Evolutionary conservation across 2,113 vertebrate species (phyloP), one percentile per base, ranked within the genome.

Genomic region (Carassius auratus): DNA sequence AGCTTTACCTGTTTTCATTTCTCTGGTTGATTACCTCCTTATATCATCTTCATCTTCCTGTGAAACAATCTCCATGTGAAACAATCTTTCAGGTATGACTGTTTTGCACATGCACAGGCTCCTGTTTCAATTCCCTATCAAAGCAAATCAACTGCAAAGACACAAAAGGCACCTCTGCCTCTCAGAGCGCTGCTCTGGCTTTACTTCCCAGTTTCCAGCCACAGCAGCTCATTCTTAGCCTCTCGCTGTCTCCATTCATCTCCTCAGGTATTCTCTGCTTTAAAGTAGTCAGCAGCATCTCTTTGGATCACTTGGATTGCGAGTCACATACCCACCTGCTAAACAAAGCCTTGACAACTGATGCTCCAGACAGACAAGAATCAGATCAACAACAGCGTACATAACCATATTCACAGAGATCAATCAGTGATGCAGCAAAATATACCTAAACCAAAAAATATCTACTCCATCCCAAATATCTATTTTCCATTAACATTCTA

Each of bases 1-100:
- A 81, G 68, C 59, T 84, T 84, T 50, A 81, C 76, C 82, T 55
- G 48, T 50, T 81, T 74, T 86, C 52, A 26, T 81, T 52, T 82
- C 52, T 73, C 76, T 84, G 76, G 55, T 42, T 42, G 71, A 61
- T 81, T 81, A 26, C 78, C 78, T 81, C 78, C 4, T 81, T 13
- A 59, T 68, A 55, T 83, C 62, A 45, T 30, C 45, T 45, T 33
- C 52, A 61, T 5, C 61, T 66, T 81, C n/a, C 50, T 17, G 42
- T 42, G 42, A 42, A 42, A 42, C 42, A 7, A 42, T 42, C 42
- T 42, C 42, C 42, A 74, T 64, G 8, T 21, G 64, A 86, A 26
- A 6, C 36, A 73, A 81, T 48, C 76, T 59, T 77, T 83, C 30
- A 8, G 57, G 55, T 69, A 9, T 23, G 59, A 59, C 33, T n/a